These are phyloP conservation scores for Pseudorhombus dupliciocellatus DNA, from an alignment of 2,113 vertebrate genomes.

Conservation along the genomic window DNA sequence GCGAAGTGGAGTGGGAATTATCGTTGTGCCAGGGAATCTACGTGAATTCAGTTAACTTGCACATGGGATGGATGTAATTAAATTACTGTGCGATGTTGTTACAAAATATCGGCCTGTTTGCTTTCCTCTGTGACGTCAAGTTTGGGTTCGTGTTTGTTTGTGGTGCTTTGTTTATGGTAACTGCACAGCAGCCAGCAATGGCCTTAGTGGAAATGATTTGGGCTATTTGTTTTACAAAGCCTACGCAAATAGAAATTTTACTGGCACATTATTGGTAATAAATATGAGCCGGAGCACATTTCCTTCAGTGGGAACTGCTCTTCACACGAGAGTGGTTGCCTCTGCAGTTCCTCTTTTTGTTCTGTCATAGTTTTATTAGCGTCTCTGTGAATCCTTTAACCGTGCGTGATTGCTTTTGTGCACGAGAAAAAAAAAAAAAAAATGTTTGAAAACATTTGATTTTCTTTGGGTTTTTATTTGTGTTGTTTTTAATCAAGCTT, in stretches of 20 bases:
- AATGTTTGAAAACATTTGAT: neutral
- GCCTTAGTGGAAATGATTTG: neutral
- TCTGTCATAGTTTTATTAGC: slow-evolving; percentile 2
- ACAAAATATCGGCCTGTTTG: neutral
- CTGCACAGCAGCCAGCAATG: neutral
- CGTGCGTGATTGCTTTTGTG: neutral
- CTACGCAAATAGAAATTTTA: neutral
- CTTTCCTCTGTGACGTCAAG: neutral
- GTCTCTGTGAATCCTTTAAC: neutral
- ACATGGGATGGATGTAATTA: slow-evolving; percentile 26
- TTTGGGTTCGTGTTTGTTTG: slow-evolving; percentile 1
- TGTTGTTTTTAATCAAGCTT: neutral
- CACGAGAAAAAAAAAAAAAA: slow-evolving; percentile 4
- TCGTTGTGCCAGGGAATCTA: slow-evolving; percentile 13
- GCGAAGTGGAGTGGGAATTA: neutral
- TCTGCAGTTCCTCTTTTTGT: neutral
- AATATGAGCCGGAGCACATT: neutral
- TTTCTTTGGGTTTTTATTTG: neutral
- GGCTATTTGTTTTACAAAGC: slow-evolving; percentile 9
- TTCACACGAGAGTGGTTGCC: neutral
- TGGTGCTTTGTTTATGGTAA: slow-evolving; percentile 9
- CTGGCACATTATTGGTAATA: neutral
- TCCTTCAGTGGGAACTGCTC: neutral
- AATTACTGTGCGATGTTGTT: slow-evolving; percentile 24
- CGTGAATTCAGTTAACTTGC: slow-evolving; percentile 36